Base-by-base conservation (phyloP, 2,113 vertebrate species). In the Pachycephala philippinensis region DNA sequence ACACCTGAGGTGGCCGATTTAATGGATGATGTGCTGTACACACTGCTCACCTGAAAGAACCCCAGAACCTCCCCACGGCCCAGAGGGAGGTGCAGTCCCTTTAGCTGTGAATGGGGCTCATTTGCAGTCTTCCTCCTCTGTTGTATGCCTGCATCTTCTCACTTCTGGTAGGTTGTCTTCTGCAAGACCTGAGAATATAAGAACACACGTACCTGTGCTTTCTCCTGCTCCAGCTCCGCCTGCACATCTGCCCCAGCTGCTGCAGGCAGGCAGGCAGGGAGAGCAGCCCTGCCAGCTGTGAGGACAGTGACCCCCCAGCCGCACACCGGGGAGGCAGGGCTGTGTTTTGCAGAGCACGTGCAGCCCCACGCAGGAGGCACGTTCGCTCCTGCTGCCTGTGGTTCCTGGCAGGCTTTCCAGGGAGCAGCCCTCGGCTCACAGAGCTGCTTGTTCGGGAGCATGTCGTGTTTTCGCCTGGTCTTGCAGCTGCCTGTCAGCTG, bases 401-500 rank as follows among this genome's bases (percentile, higher is more conserved):
- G 86, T 78, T 81, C 68, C 47, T 92, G 90, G 90, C 86, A 88
- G 71, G 26, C 83, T 92, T 86, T 77, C 23, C 86, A 54, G 64
- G 78, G 33, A 92, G 76, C 86, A 80, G 50, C 2, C 27, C 63
- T 56, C 49, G 17, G 40, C 76, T 85, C 79, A 84, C 79, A 78
- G 91, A 57, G 86, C 89, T 66, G 80, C 86, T 88, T 95, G 94
- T 92, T 93, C 42, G 28, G 54, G 39, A 95, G 90, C 94, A 3
- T 31, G 83, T 53, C 0, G 4, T 89, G 89, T 8, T 94, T 90
- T 93, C 20, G 95, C 95, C 93, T 26, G 60, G 86, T 76, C 95
- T 95, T 97, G 96, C 96, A 97, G 96, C 94, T 95, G 94, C 95
- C 94, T 93, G 94, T 92, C 68, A 90, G 89, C 71, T 11, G 3